Evolutionary conservation across 2,113 vertebrate genomes (phyloP).

Genomic region (Macquaria australasica): DNA sequence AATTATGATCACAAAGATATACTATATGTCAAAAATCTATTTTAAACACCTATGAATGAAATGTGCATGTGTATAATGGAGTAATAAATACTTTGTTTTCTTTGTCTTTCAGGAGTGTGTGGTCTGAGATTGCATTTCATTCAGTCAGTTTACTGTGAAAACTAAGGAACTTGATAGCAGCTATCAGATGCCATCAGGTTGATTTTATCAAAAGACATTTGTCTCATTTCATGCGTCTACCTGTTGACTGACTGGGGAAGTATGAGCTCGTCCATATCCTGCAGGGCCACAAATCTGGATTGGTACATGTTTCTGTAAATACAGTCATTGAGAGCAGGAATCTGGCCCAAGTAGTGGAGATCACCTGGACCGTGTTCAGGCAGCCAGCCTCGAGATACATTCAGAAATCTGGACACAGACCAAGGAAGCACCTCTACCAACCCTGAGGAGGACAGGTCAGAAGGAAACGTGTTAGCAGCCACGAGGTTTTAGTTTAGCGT

Average conservation of each 20-base stretch:
- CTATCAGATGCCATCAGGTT: too few species aligned
- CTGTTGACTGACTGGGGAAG: constrained; percentile 68
- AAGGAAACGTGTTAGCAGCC: not conserved
- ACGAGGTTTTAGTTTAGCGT: not conserved
- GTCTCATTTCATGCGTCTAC: not conserved
- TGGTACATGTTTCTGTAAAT: constrained; percentile 80
- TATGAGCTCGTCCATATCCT: constrained; percentile 85
- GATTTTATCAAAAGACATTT: not conserved
- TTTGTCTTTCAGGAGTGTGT: too few species aligned
- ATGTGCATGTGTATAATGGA: too few species aligned
- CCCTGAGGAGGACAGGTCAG: constrained; percentile 43
- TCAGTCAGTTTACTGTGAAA: too few species aligned
- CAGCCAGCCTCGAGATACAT: constrained; percentile 66
- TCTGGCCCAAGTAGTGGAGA: constrained; percentile 78
- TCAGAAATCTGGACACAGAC: constrained; percentile 74
- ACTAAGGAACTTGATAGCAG: too few species aligned
- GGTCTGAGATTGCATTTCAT: too few species aligned
- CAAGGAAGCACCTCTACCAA: constrained; percentile 82
- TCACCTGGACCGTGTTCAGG: constrained; percentile 59
- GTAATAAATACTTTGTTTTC: not conserved
- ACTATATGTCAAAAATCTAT: not conserved
- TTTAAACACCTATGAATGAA: not conserved
- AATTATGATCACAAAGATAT: not conserved
- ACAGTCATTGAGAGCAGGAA: constrained; percentile 76
- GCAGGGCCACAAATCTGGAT: constrained; percentile 76